Evolutionary conservation across 2,888 invertebrate species (phyloP), one percentile per base, ranked within the genome.

Genomic region (Carabus problematicus): DNA sequence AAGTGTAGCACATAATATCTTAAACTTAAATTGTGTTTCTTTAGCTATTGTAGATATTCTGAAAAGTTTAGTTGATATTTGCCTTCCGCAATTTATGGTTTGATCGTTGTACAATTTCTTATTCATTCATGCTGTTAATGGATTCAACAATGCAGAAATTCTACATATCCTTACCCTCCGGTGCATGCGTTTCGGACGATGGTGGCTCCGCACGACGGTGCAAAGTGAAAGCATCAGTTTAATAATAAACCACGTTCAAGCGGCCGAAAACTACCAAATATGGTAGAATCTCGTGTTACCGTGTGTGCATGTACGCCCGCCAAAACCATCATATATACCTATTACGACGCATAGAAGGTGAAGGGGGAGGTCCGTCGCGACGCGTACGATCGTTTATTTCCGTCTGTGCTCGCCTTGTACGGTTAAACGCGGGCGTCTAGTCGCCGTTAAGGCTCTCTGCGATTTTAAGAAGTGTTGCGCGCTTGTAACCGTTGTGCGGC

Each of bases 261-360:
- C 41, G 45, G 11, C 8, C 41, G 18, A 56, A 66, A 60, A 85
- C 84, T 83, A 81, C 88, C 88, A 84, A 85, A 87, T 88, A 87
- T 84, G 87, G 88, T 82, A 84, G 86, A 88, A 87, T 87, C 87
- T 88, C 88, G 85, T 84, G 85, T 88, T 88, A 87, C 88, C 19
- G 29, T 29, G 29, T 29, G 29, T 29, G 29, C 6, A 29, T 43
- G 64, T 43, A 12, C 56, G 56, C 64, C 52, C 64, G 64, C 64
- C 64, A 64, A 64, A 56, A 64, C 55, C 41, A 19, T 19, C 43
- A n/a, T 14, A 52, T 14, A 16, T 43, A 29, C 29, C 29, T 29
- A 64, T 56, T 55, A 55, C 43, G 47, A 52, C 52, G 16, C 52
- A 9, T 9, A 40, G 4, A 9, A 11, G 49, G 59, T 14, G 59